Evolutionary conservation across 2,888 invertebrate species (phyloP), one percentile per base, ranked within the genome.

Genomic region (Yponomeuta sedellus): DNA sequence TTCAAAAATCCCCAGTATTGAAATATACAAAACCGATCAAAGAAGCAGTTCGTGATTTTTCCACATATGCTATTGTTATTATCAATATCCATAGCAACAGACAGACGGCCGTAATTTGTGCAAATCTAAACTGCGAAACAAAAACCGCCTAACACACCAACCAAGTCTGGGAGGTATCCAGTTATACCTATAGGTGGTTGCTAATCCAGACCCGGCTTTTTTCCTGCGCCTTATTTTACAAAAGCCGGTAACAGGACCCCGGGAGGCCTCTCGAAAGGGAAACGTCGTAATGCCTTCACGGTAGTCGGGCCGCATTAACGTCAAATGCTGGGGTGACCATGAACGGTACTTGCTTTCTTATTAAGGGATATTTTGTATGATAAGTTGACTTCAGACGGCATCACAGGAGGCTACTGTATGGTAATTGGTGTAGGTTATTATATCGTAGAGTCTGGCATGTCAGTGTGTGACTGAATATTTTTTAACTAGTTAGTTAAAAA

Each of bases 281-380:
- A 86, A 80, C 82, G 80, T 72, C 76, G 85, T 87, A 85, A 86
- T 82, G 79, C 86, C 74, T 88, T 84, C 84, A 85, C 84, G 85
- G 85, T 79, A 83, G 78, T 88, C 83, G 78, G 78, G 67, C 78
- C 80, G 78, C 77, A 81, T 88, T 78, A 83, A 81, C 80, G 80
- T 83, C 83, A 80, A 73, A 76, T 73, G 74, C 72, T 71, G 73
- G 71, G 76, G 72, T 71, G 67, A 28, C 34, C n/a, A 61, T 61
- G 19, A 22, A 8, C 10, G 20, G 58, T 58, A 3, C 20, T n/a
- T n/a, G 8, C 19, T 52, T 5, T 4, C 25, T 25, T 4, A 58
- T 62, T 58, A 28, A 59, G 59, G 63, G 70, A 76, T 75, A 0
- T 3, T 34, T 34, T 34, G 34, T 8, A 34, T 8, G 8, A 8